These are phyloP conservation scores for Agelastica alni DNA, from an alignment of 2,888 invertebrate genomes.

Conservation along the genomic window DNA sequence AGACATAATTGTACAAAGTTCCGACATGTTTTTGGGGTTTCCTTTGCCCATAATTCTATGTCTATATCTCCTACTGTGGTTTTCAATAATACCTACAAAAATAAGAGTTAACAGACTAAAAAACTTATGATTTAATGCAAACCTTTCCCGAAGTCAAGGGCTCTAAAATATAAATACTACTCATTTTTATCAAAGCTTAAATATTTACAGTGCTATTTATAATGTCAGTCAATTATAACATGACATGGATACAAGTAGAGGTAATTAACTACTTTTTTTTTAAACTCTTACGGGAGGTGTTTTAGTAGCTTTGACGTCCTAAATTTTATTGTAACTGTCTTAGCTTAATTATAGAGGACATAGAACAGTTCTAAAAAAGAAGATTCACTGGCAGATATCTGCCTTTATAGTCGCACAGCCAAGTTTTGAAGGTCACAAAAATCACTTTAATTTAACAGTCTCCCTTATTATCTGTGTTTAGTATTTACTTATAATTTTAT, in stretches of 20 bases:
- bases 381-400: too few relatives aligned
- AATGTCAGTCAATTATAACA: too few relatives aligned
- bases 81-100: slow-evolving; percentile 79
- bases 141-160: slow-evolving; percentile 96
- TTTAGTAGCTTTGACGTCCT: too few relatives aligned
- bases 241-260: too few relatives aligned
- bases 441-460: too few relatives aligned
- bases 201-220: neutral
- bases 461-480: too few relatives aligned
- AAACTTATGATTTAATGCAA: slow-evolving; percentile 40
- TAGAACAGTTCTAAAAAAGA: too few relatives aligned
- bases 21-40: slow-evolving; percentile 90
- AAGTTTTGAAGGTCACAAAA: too few relatives aligned
- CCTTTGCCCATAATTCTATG: slow-evolving; percentile 96
- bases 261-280: neutral
- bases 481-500: too few relatives aligned
- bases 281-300: neutral
- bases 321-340: too few relatives aligned
- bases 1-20: slow-evolving; percentile 96
- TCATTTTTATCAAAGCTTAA: slow-evolving; percentile 69
- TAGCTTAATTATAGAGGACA: too few relatives aligned
- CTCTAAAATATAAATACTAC: slow-evolving; percentile 97
- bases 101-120: neutral
- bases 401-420: too few relatives aligned
- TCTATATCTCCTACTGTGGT: slow-evolving; percentile 97